Evolutionary conservation across 2,888 invertebrate species (phyloP), one percentile per base, ranked within the genome.

Genomic region (Sisyra terminalis): DNA sequence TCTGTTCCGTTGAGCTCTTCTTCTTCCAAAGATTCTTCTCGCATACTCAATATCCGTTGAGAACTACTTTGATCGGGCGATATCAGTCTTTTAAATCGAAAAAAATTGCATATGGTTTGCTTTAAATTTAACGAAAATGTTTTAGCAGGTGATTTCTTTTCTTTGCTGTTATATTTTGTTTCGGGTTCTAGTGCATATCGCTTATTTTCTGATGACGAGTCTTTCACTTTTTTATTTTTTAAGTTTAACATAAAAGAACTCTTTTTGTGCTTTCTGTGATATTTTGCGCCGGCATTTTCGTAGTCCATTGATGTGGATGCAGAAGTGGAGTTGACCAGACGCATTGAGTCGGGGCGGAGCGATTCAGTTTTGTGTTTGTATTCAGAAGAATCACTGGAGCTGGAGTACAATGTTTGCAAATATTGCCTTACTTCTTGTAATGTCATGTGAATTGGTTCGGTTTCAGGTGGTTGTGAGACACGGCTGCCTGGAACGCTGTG

Each of bases 101-200:
- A 87, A 59, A 87, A 75, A 63, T 83, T 86, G 60, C 86, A 87
- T 55, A 88, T 72, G 39, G 84, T 84, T 57, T 86, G 85, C 60
- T 86, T 87, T 46, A 87, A 69, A 60, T 78, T 80, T 44, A 78
- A 59, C 3, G 84, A 80, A 56, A 85, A 74, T 51, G 82, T 71
- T 49, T 67, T 64, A 43, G 69, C 67, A 6, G 70, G 71, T 10
- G 78, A 73, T 59, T 81, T 79, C 56, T 81, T 81, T 47, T 66
- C 58, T 46, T 67, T 66, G 6, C 57, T 59, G 5, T 66, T 58
- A 24, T 24, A 50, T 39, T 57, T 57, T 36, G 60, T 59, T 60
- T 58, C 3, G 50, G 65, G 39, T 69, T 69, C 47, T 65, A 69
- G 51, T 72, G 72, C 49, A 73, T 68, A 51, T 52, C 52, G 39